These are phyloP conservation scores for Pentalonia nigronervosa DNA, from an alignment of 1,140 invertebrate species.

Conservation along the genomic window DNA sequence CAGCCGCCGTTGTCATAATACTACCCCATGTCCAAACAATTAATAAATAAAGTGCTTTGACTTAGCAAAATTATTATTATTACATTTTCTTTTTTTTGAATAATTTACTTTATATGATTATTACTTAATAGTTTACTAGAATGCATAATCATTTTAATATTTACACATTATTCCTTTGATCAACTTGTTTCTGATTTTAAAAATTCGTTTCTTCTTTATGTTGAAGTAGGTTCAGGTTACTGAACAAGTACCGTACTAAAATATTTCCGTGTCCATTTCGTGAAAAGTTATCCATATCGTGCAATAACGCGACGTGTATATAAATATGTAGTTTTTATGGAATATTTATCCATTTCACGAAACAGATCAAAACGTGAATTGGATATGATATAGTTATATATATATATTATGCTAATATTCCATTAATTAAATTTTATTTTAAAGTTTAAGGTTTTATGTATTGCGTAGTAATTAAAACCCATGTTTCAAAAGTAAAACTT, in stretches of 20 bases:
- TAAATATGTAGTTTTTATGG: background rate
- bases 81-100: too few species aligned
- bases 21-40: too few species aligned
- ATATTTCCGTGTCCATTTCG: background rate
- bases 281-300: background rate
- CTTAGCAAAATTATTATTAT: too few species aligned
- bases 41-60: too few species aligned
- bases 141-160: background rate
- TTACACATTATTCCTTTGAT: background rate
- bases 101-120: too few species aligned
- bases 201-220: background rate
- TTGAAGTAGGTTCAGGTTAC: background rate
- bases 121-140: background rate
- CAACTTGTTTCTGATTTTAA: background rate
- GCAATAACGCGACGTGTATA: background rate
- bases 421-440: background rate
- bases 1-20: too few species aligned
- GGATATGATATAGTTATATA: background rate
- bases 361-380: too few species aligned
- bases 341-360: too few species aligned
- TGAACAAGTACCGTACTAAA: background rate
- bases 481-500: background rate
- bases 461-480: too few species aligned
- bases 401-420: too few species aligned
- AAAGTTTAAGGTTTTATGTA: too few species aligned